Evolutionary conservation across 2,888 invertebrate genomes (phyloP), one percentile per base, ranked within the genome.

Genomic region (Molorchus minor): DNA sequence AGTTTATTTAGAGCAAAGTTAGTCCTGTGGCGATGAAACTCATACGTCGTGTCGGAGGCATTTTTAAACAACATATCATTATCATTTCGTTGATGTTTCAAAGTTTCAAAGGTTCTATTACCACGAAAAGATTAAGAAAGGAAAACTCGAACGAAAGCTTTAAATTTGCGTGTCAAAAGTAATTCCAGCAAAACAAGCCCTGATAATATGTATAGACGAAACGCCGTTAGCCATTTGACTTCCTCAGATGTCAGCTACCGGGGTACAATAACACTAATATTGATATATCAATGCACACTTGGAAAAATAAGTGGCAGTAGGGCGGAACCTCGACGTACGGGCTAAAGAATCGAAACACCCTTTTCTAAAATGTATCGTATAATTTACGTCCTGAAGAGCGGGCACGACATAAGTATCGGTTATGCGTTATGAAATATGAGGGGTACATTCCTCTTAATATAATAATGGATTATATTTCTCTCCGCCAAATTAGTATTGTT

Each of bases 401-500:
- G 38, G 21, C 66, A 63, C 16, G 38, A 25, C 66, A 63, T 72
- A 72, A 75, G 75, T 75, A 74, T 75, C 75, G 68, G 73, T 75
- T 75, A 73, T 73, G 73, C 72, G 71, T 73, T 75, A 71, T 72
- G 71, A 69, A 70, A 68, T 69, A 70, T 70, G 68, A 67, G 67
- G 64, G 57, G 54, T 43, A 44, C 59, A 58, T 65, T 61, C 63
- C 65, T 70, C 63, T 63, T 61, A 67, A 64, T 71, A 71, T 72
- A 75, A 76, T 71, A 73, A 71, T 71, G 68, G 70, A 71, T 73
- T 71, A 70, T 76, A 71, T 67, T 71, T 71, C 73, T 73, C 71
- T 59, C 64, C 62, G 76, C 73, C 77, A 75, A 78, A 78, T 77
- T 77, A 75, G 77, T 71, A 77, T 79, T 79, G 78, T 79, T 69